Evolutionary conservation across 1,140 invertebrate species (phyloP).

Genomic region (Drosophila takahashii): DNA sequence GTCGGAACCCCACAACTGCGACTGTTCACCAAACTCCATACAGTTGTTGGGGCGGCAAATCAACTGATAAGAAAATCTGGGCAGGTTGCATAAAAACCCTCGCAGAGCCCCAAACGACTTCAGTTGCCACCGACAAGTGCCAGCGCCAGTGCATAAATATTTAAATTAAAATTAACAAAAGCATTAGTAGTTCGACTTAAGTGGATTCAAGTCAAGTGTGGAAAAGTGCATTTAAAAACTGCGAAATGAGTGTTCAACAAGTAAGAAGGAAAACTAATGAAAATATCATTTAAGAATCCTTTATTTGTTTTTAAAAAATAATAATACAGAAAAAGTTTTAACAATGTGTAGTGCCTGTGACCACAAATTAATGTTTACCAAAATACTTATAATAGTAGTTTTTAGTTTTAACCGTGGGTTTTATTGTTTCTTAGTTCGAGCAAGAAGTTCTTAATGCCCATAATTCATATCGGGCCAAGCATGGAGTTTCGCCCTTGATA

Average conservation of each 20-base stretch:
- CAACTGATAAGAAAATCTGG: slow-evolving; percentile 61
- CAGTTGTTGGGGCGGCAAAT: slow-evolving; percentile 17
- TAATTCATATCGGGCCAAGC: slow-evolving; percentile 51
- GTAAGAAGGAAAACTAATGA: slow-evolving; percentile 28
- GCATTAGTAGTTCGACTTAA: not conserved
- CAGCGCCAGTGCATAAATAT: not conserved
- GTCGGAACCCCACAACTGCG: slow-evolving; percentile 16
- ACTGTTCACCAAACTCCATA: not conserved
- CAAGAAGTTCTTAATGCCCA: slow-evolving; percentile 60
- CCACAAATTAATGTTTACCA: not conserved
- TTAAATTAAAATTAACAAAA: slow-evolving; percentile 12
- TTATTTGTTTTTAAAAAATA: not conserved
- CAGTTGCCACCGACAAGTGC: slow-evolving; percentile 36
- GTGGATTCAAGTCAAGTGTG: not conserved
- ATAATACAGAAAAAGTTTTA: not conserved
- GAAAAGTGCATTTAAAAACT: not conserved
- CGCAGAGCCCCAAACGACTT: slow-evolving; percentile 7
- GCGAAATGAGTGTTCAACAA: slow-evolving; percentile 38
- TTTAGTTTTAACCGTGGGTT: too few species aligned
- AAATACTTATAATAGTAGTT: not conserved
- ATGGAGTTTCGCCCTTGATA: slow-evolving; percentile 38
- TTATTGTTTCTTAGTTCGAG: slow-evolving; percentile 62
- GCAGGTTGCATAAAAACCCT: slow-evolving; percentile 46
- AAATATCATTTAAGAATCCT: too few species aligned
- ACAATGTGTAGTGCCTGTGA: not conserved